Conservation (phyloP, 2,113 vertebrate genomes). For the Glaucidium brasilianum region DNA sequence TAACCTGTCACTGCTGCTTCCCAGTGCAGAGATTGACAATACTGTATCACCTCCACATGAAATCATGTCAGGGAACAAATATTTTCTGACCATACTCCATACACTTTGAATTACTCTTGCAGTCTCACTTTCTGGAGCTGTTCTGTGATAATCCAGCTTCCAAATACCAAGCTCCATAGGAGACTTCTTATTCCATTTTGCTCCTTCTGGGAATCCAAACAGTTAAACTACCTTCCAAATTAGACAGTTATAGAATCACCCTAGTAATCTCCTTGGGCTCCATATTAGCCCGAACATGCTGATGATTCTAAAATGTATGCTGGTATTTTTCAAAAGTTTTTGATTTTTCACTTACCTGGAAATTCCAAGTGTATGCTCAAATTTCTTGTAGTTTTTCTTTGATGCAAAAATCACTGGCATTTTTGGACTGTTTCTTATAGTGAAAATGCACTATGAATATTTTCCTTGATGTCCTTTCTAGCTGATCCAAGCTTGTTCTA, state of each 20-base stretch:
- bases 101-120: not conserved
- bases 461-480: not conserved
- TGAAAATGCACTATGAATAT: not conserved
- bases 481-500: not conserved
- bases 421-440: not conserved
- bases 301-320: not conserved
- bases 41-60: not conserved
- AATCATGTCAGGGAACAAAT: not conserved
- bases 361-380: not conserved
- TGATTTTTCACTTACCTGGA: not conserved
- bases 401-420: not conserved
- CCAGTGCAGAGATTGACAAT: not conserved
- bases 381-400: not conserved
- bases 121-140: not conserved
- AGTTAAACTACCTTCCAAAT: not conserved
- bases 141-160: not conserved
- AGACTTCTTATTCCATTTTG: not conserved
- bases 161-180: not conserved
- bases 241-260: not conserved
- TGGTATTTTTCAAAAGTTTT: not conserved
- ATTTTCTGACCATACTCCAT: not conserved
- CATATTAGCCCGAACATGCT: not conserved
- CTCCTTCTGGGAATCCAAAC: not conserved
- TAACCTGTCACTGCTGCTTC: not conserved
- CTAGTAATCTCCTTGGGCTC: not conserved